A percentile compares a stretch with the other conserved stretches of the same genome.
Evolutionary conservation across 2,797 vertebrate genomes (phyloP).

Genomic region (Pygocentrus nattereri): DNA sequence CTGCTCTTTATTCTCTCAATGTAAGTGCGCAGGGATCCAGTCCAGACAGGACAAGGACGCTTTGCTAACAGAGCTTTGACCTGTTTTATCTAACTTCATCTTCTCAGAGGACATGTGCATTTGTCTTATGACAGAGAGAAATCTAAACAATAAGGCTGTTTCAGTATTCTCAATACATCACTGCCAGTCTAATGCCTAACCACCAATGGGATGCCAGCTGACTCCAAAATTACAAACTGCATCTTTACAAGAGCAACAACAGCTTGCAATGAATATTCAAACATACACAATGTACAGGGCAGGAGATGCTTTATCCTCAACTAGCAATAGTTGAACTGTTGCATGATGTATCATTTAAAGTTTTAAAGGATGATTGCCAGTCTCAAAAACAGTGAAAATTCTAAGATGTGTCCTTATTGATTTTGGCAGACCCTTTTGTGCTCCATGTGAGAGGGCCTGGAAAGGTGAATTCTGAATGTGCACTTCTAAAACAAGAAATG

Average conservation of each 20-base stretch:
- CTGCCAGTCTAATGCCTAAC: slow-evolving; percentile 33
- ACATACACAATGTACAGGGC: slow-evolving; percentile 26
- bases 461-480: background rate
- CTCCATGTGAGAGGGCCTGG: background rate
- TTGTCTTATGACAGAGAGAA: slow-evolving; percentile 29
- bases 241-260: slow-evolving; percentile 33
- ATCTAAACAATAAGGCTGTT: slow-evolving; percentile 40
- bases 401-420: background rate
- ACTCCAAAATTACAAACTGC: slow-evolving; percentile 38
- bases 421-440: background rate
- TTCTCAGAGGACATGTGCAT: slow-evolving; percentile 32
- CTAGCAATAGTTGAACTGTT: slow-evolving; percentile 27
- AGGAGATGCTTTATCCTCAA: slow-evolving; percentile 7
- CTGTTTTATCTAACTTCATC: slow-evolving; percentile 31
- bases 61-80: slow-evolving; percentile 16
- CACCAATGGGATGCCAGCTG: slow-evolving; percentile 41
- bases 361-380: slow-evolving; percentile 2
- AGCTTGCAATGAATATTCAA: slow-evolving; percentile 55
- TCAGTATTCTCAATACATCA: slow-evolving; percentile 39
- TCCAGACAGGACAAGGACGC: background rate
- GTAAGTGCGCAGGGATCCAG: background rate
- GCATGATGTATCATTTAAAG: background rate
- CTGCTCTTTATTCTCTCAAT: background rate
- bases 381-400: background rate
- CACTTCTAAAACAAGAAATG: background rate